Evolutionary conservation across 2,888 invertebrate species (phyloP), one percentile per base, ranked within the genome.

Genomic region (Athalia circularis): DNA sequence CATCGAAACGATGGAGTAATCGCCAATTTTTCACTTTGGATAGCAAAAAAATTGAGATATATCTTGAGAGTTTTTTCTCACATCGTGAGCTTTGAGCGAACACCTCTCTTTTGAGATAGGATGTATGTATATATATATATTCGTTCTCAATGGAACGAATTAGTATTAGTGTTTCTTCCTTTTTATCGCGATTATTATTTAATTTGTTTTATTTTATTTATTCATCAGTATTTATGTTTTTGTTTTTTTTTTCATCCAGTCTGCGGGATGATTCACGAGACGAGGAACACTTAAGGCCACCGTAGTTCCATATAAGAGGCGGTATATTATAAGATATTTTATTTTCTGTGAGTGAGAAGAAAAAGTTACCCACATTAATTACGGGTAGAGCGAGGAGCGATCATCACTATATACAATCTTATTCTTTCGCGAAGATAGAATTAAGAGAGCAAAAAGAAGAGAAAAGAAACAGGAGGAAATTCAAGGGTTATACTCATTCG

Each of bases 321-420:
- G 13, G 29, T 29, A 29, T 29, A 29, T 29, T 29, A 29, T 29
- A 29, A 29, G 29, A 29, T 29, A 68, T 15, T 48, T 72, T 72
- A 59, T 47, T 59, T 72, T 52, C 15, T 72, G n/a, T 59, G 72
- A 72, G 59, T 57, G 59, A 47, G 57, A 59, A 57, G 72, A 3
- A 47, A 59, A 72, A 45, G 50, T 45, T 54, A 54, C 13, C 57
- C 72, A 72, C 72, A 72, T 72, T 72, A 59, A 72, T 72, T 72
- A 72, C 72, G 72, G 13, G 29, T 45, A 4, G 15, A 9, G 59
- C 13, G 57, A 43, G 47, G 57, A 72, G 59, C 57, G 72, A 57
- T 72, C 72, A 47, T 47, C 54, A 11, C 54, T n/a, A 11, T n/a
- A 11, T 59, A 59, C 45, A 45, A 59, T 59, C 68, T 52, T 43